Evolutionary conservation across 1,140 invertebrate genomes (phyloP), one percentile per base, ranked within the genome.

Genomic region (Aradophagus sp.): DNA sequence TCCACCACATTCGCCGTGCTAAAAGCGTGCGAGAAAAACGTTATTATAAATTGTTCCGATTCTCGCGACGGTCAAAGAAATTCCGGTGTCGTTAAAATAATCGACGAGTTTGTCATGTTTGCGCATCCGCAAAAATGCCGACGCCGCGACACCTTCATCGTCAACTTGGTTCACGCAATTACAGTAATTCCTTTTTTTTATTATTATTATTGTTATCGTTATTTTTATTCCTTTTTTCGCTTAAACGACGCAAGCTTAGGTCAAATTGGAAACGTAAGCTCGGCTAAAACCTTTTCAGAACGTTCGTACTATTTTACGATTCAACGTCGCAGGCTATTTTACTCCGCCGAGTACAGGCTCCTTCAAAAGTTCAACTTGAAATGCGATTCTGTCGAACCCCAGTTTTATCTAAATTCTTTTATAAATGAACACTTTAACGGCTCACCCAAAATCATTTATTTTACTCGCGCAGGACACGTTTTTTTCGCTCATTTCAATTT

Each of bases 201-300:
- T 23, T 12, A 31, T 29, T 35, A 50, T 20, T 36, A 47, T 14
- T 14, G 50, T 27, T n/a, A n/a, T n/a, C n/a, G n/a, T n/a, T n/a
- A n/a, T n/a, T n/a, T n/a, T n/a, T n/a, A n/a, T n/a, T n/a, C n/a
- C n/a, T n/a, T n/a, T n/a, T n/a, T n/a, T n/a, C n/a, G n/a, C n/a
- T n/a, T n/a, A n/a, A n/a, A n/a, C n/a, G n/a, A n/a, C n/a, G n/a
- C n/a, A n/a, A n/a, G n/a, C n/a, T n/a, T n/a, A n/a, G n/a, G n/a
- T 47, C 41, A 59, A 68, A 68, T 68, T 68, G 65, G 29, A 68
- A 53, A 47, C 47, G 48, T 61, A 68, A 68, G 55, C 55, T 55
- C 55, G 19, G 29, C 32, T 68, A 68, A 68, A 61, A 61, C 65
- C 55, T 61, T 68, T 68, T 59, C 42, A 41, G 48, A 68, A 55